phyloP scores from a whole-genome alignment of 2,888 invertebrate genomes.

The Prenolepis imparis region DNA sequence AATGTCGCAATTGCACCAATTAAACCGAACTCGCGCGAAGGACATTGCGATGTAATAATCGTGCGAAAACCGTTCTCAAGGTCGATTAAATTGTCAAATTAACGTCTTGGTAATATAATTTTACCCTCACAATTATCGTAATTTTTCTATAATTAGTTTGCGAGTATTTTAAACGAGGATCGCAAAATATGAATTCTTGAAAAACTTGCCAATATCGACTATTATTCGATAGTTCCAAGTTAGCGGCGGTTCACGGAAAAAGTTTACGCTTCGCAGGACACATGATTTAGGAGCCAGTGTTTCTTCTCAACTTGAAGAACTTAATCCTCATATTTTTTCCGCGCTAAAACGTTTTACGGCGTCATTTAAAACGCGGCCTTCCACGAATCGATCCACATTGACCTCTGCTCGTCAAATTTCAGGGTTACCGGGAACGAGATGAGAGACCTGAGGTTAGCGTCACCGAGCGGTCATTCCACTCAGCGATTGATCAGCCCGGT shows the following conservation, averaged over 20 bases:
- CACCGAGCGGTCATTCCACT: constrained; percentile 76
- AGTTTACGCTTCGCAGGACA: neutral
- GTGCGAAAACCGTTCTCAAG: constrained; percentile 40
- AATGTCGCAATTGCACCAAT: constrained; percentile 34
- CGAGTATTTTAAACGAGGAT: neutral
- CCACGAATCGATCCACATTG: constrained; percentile 17
- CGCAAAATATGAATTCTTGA: neutral
- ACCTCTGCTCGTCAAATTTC: constrained; percentile 50
- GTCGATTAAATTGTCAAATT: neutral
- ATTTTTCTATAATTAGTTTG: constrained; percentile 13
- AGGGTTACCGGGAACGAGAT: constrained; percentile 70
- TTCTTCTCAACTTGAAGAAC: neutral
- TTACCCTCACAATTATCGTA: neutral
- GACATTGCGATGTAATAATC: constrained; percentile 34
- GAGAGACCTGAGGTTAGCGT: constrained; percentile 76
- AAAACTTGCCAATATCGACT: constrained; percentile 1
- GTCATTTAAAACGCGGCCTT: neutral
- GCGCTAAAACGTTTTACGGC: neutral
- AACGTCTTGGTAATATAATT: constrained; percentile 38
- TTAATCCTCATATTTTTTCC: neutral
- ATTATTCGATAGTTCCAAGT: neutral
- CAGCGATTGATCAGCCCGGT: constrained; percentile 80
- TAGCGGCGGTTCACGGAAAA: neutral
- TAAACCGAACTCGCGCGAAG: constrained; percentile 31
- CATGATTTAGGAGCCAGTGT: neutral